Evolutionary conservation across 1,140 invertebrate species (phyloP).

Genomic region (Cherax quadricarinatus): DNA sequence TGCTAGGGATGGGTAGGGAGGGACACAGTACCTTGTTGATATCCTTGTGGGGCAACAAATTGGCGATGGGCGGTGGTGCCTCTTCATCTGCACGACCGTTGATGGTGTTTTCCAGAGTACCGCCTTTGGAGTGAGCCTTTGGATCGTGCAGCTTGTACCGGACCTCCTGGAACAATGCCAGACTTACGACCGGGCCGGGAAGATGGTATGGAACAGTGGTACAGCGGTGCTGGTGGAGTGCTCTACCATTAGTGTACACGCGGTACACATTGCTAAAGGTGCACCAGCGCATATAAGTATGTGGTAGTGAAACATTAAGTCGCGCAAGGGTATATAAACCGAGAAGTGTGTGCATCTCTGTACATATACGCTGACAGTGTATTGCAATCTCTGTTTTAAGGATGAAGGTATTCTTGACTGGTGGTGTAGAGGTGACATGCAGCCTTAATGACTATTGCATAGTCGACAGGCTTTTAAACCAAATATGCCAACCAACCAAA

Average conservation of each 20-base stretch:
- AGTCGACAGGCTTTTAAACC: too few species aligned
- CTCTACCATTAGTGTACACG: not conserved
- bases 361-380: too few species aligned
- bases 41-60: slow-evolving; percentile 61
- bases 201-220: not conserved
- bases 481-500: too few species aligned
- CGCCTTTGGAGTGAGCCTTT: slow-evolving; percentile 93
- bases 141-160: slow-evolving; percentile 95
- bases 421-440: too few species aligned
- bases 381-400: too few species aligned
- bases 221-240: not conserved
- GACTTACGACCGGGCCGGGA: slow-evolving; percentile 71
- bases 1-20: not conserved
- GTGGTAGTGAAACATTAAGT: too few species aligned
- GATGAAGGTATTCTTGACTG: too few species aligned
- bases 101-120: slow-evolving; percentile 91
- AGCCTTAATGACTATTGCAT: too few species aligned
- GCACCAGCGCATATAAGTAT: too few species aligned
- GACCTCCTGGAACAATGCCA: slow-evolving; percentile 86
- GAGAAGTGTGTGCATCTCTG: too few species aligned
- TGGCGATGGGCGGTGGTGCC: slow-evolving; percentile 80
- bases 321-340: too few species aligned
- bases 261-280: too few species aligned
- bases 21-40: slow-evolving; percentile 63
- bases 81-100: slow-evolving; percentile 83